These are phyloP conservation scores for Salticus scenicus DNA, from an alignment of 2,888 invertebrate species.

Conservation along the genomic window DNA sequence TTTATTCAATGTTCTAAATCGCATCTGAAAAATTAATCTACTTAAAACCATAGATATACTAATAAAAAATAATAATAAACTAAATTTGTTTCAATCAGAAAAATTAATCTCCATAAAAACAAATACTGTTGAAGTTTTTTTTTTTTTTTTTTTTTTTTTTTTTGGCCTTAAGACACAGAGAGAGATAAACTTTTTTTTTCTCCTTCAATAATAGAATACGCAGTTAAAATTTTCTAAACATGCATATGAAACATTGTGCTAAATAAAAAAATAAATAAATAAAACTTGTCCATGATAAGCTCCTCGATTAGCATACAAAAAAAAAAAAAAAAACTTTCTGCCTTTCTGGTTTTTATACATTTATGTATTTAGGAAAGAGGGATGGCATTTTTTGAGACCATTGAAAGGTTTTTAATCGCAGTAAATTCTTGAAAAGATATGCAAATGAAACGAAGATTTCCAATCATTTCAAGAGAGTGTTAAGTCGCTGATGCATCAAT, in stretches of 20 bases:
- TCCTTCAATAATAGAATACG: background rate
- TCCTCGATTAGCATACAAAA: constrained; percentile 6
- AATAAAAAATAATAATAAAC: too few species aligned
- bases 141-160: background rate
- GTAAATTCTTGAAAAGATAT: constrained; percentile 8
- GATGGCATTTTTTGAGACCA: background rate
- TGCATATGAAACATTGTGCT: background rate
- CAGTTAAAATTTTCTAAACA: background rate
- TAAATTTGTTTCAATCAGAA: too few species aligned
- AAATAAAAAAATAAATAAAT: background rate
- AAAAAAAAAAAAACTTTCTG: constrained; percentile 18
- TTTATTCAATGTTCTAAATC: too few species aligned
- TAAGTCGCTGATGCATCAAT: background rate
- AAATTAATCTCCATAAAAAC: too few species aligned
- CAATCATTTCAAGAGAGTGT: constrained; percentile 3
- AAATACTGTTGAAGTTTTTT: too few species aligned
- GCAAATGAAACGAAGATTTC: constrained; percentile 8
- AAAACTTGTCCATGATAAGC: background rate
- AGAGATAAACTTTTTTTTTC: too few species aligned
- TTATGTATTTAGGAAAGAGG: background rate
- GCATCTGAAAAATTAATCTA: too few species aligned
- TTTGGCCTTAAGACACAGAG: too few species aligned
- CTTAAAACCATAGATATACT: too few species aligned
- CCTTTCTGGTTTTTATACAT: background rate
- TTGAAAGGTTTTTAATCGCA: constrained; percentile 6